Evolutionary conservation across 2,113 vertebrate genomes (phyloP), one percentile per base, ranked within the genome.

Genomic region (Riparia riparia): DNA sequence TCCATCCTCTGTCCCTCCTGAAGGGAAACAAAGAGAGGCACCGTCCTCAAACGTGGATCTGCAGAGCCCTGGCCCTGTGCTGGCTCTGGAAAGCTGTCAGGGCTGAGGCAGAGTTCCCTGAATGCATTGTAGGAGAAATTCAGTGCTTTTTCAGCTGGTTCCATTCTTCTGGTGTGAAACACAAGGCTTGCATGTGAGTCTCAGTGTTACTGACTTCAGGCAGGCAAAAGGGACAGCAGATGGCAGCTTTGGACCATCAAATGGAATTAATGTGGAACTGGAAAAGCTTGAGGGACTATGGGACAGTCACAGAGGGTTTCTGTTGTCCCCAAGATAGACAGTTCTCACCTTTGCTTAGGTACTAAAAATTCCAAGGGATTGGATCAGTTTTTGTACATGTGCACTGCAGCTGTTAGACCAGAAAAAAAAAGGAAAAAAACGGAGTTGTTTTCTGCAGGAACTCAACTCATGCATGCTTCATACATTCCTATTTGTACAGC

Each of bases 41-140:
- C 7, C 0, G 0, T 58, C 29, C 65, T 63, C 0, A 0, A 34
- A 26, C 0, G 0, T 42, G 70, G 29, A n/a, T 56, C 70, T 80
- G 57, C 61, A 72, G 53, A 69, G 57, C 45, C 15, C 50, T 34
- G 17, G 41, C 6, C 0, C 0, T 47, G 39, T 64, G 80, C 56
- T 73, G 60, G 14, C 22, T 60, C 31, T 71, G 44, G 69, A 66
- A 87, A 31, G 73, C 57, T 64, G 54, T 77, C 34, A 19, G 41
- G 44, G 42, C 70, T 84, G 65, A 82, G 78, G 65, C n/a, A 78
- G 63, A 19, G 45, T 63, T 74, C 44, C 8, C 19, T 60, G 61
- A 21, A 7, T 39, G 3, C 13, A 3, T 15, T 51, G 24, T 31
- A 17, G 78, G 69, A 86, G 49, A 74, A 82, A 28, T 50, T 29